Percentiles rank a stretch among this genome's conserved stretches.
phyloP scores from a whole-genome alignment of 2,113 vertebrate genomes.

The Mormyrus lacerda region DNA sequence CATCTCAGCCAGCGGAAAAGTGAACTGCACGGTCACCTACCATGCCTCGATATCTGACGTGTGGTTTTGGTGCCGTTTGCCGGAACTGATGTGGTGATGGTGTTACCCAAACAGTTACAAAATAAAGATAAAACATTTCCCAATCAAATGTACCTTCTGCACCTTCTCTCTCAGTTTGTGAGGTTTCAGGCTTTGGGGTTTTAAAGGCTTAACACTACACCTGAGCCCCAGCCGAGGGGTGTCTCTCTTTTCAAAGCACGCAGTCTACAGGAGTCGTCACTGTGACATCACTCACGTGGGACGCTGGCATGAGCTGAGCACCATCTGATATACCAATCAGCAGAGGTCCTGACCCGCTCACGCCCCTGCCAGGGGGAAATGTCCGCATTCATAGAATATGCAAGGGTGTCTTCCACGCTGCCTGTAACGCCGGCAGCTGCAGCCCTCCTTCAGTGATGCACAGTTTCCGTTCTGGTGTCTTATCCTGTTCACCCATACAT shows the following conservation, averaged over 20 bases:
- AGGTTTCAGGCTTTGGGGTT: not conserved
- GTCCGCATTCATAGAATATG: not conserved
- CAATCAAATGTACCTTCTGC: not conserved
- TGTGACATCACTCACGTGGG: not conserved
- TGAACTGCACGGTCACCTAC: not conserved
- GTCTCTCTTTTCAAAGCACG: not conserved
- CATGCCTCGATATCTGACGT: not conserved
- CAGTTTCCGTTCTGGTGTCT: not conserved
- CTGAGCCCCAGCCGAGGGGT: not conserved
- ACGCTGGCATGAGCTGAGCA: not conserved
- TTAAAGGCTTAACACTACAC: not conserved
- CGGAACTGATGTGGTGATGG: not conserved
- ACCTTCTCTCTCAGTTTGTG: not conserved
- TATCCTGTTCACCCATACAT: not conserved
- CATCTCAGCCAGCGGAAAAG: not conserved
- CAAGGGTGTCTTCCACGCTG: no score
- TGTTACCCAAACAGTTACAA: not conserved
- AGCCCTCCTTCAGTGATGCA: not conserved
- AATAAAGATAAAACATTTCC: not conserved
- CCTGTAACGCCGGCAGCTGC: not conserved
- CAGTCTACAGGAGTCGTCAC: not conserved
- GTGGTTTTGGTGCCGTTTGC: not conserved
- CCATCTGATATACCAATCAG: not conserved
- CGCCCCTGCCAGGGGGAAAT: not conserved
- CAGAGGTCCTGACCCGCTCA: not conserved